Evolutionary conservation across 1,140 invertebrate genomes (phyloP).

Genomic region (Pinna nobilis): DNA sequence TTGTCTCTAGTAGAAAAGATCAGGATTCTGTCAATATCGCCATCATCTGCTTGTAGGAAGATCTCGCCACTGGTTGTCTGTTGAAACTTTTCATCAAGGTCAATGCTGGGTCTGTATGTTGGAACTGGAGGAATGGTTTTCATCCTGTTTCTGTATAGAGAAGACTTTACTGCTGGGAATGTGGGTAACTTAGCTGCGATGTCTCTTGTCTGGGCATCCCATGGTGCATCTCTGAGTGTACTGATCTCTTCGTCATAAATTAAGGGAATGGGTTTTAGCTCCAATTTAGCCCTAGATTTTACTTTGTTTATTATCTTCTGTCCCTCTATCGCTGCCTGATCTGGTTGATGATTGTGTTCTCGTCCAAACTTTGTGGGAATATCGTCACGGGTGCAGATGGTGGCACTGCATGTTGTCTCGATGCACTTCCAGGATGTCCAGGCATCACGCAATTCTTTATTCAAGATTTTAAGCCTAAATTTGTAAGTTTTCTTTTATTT

Average conservation of each 20-base stretch:
- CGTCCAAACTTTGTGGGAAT: too few relatives aligned
- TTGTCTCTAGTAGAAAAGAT: constrained; percentile 23
- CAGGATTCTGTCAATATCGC: constrained; percentile 6
- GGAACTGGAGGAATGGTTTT: constrained; percentile 7
- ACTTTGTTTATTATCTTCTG: not conserved
- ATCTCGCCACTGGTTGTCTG: constrained; percentile 8
- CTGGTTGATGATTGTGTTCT: too few relatives aligned
- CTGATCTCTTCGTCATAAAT: constrained; percentile 18
- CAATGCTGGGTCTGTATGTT: not conserved
- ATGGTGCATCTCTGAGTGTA: constrained; percentile 14
- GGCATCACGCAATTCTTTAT: too few relatives aligned
- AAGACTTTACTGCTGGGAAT: not conserved
- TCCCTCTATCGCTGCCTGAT: not conserved
- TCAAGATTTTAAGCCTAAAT: too few relatives aligned
- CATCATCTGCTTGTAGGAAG: constrained; percentile 20
- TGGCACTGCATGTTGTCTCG: too few relatives aligned
- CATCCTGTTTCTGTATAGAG: constrained; percentile 6
- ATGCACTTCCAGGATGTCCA: too few relatives aligned
- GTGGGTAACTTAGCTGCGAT: not conserved
- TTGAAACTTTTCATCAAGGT: not conserved
- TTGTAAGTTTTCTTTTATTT: too few relatives aligned
- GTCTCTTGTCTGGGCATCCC: constrained; percentile 6
- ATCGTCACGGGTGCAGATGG: too few relatives aligned
- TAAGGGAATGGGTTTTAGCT: not conserved
- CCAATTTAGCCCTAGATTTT: not conserved